Conservation (phyloP, 2,113 vertebrate genomes). For the Arothron firmamentum region DNA sequence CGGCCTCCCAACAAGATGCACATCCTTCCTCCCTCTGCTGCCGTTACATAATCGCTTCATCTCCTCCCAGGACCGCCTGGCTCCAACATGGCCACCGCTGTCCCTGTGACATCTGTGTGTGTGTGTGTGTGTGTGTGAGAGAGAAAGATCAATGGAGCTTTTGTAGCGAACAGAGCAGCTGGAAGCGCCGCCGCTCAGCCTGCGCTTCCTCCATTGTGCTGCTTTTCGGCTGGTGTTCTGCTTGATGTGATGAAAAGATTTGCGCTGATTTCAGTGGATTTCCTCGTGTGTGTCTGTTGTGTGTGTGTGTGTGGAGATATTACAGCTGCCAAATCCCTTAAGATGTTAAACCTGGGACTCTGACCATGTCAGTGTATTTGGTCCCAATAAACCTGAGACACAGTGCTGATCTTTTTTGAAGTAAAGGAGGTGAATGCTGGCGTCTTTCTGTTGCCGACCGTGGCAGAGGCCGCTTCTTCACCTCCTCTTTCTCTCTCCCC, state of each 20-base stretch:
- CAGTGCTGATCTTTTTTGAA: not conserved
- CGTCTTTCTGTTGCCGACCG: not conserved
- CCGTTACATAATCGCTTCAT: slow-evolving; percentile 56
- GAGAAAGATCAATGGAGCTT: slow-evolving; percentile 37
- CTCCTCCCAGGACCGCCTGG: slow-evolving; percentile 58
- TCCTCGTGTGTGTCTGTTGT: too few relatives aligned
- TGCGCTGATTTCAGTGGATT: too few relatives aligned
- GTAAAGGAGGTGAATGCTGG: slow-evolving; percentile 3
- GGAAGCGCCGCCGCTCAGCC: slow-evolving; percentile 4
- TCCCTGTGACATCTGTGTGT: slow-evolving; percentile 42
- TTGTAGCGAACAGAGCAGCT: slow-evolving; percentile 30
- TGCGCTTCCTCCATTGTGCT: not conserved
- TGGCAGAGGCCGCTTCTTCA: slow-evolving; percentile 6
- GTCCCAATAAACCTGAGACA: too few relatives aligned
- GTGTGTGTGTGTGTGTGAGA: slow-evolving; percentile 11
- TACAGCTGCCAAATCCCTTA: slow-evolving; percentile 15
- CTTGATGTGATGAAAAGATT: not conserved
- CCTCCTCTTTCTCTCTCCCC: slow-evolving; percentile 23
- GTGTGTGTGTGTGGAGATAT: too few relatives aligned
- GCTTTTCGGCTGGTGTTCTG: not conserved
- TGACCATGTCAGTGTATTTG: too few relatives aligned
- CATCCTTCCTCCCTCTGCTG: slow-evolving; percentile 32
- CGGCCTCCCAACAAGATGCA: too few relatives aligned
- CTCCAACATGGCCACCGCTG: slow-evolving; percentile 44
- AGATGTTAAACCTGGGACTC: slow-evolving; percentile 12